phyloP scores from a whole-genome alignment of 2,888 invertebrate genomes.

The Bimastos eiseni region DNA sequence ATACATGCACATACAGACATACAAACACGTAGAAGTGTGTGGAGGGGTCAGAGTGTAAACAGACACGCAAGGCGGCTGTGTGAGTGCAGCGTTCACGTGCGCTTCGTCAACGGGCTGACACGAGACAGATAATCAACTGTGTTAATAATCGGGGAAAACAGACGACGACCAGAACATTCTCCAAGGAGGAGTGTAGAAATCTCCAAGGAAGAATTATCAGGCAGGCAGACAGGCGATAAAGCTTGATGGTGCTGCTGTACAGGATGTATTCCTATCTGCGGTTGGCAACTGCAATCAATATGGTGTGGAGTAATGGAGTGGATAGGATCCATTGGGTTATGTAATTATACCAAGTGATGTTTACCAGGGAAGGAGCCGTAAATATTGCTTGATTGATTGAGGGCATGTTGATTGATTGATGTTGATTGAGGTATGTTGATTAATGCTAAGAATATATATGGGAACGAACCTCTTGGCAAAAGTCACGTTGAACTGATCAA shows the following conservation, averaged over 20 bases:
- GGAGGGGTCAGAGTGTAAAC: neutral
- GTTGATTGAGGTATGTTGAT: too few relatives aligned
- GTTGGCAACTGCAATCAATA: neutral
- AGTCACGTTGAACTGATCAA: conserved; percentile 47
- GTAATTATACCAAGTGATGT: neutral
- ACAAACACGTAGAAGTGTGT: neutral
- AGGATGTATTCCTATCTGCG: neutral
- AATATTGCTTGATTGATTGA: neutral
- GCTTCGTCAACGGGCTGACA: neutral
- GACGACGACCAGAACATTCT: neutral
- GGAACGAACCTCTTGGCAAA: conserved; percentile 38
- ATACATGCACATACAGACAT: too few relatives aligned
- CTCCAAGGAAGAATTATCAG: neutral
- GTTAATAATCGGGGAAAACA: neutral
- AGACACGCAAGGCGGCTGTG: neutral
- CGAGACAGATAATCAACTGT: neutral
- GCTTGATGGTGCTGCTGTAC: neutral
- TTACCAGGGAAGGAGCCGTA: neutral
- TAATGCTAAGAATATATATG: neutral
- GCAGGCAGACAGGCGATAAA: neutral
- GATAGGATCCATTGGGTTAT: neutral
- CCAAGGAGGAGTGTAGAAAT: neutral
- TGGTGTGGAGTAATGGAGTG: neutral
- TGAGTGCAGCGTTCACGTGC: neutral
- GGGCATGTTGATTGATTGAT: too few relatives aligned